Conservation (phyloP, 2,888 invertebrate genomes). For the Oligia fasciuncula region DNA sequence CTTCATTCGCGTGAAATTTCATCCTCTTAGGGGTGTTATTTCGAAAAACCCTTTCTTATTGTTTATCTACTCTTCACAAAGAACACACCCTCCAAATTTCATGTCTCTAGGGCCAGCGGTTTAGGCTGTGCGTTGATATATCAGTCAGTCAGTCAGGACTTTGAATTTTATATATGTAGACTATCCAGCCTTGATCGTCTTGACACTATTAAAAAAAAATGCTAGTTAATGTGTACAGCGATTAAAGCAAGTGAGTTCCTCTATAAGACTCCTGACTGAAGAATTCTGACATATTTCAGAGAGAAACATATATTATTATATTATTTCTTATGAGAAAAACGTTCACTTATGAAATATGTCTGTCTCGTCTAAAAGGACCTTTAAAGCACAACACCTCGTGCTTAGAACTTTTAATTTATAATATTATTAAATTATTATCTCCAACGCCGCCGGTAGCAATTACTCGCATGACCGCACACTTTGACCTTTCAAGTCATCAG, state of each 20-base stretch:
- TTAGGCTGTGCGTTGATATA: no score
- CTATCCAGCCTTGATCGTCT: neutral
- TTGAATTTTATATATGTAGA: no score
- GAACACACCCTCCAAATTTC: no score
- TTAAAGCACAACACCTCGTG: neutral
- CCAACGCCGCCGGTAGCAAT: constrained; percentile 6
- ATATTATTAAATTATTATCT: neutral
- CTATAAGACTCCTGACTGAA: neutral
- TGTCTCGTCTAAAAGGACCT: neutral
- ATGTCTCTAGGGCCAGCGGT: no score
- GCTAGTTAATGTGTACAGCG: neutral
- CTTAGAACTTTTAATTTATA: neutral
- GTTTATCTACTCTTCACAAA: no score
- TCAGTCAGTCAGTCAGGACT: no score
- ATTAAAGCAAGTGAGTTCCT: neutral
- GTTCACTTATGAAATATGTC: neutral
- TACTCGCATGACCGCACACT: constrained; percentile 20
- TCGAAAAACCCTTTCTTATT: no score
- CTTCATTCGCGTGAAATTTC: no score
- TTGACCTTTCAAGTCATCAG: constrained; percentile 18
- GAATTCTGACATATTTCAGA: neutral
- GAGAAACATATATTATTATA: no score
- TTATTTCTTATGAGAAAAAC: neutral
- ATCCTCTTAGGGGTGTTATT: no score
- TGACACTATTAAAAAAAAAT: neutral